Evolutionary conservation across 2,113 vertebrate genomes (phyloP), one percentile per base, ranked within the genome.

Genomic region (Pelvicachromis taeniatus): DNA sequence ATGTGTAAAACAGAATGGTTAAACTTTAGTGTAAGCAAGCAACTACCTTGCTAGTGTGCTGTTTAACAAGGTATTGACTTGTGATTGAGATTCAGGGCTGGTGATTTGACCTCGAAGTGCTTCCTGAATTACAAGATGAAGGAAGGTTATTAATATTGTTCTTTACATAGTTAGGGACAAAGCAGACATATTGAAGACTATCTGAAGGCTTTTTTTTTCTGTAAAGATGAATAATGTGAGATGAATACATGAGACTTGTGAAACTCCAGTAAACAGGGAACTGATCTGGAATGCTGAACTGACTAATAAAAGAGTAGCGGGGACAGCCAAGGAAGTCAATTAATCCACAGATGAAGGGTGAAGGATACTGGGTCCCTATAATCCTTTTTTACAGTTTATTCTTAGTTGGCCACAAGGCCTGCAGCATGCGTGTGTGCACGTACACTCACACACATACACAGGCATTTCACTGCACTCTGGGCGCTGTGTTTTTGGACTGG

Each of bases 281-380:
- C 48, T 77, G 80, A 90, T 63, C 50, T 84, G 65, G 21, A 85
- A 54, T n/a, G n/a, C 16, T 80, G 38, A 81, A 52, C 38, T 16
- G 26, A 85, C 80, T 79, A 78, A 75, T 88, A 78, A 78, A 82
- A 65, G 82, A 90, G 61, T 82, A 59, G 58, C 73, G 55, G 63
- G 17, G 55, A 80, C 38, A 82, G 77, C 82, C 75, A 81, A 65
- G 81, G 55, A 79, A 63, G 48, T 63, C 77, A 81, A 42, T 83
- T 48, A 52, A 63, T 82, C 33, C 59, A 75, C 23, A 81, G 85
- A 77, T 58, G 56, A 58, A 19, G 56, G 87, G 42, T 85, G 89
- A 88, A 85, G 82, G 84, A 65, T 73, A 78, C 50, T 77, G 16
- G 61, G 40, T 78, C 48, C 23, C 58, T 26, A 2, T 89, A 87